Percentiles rank a stretch among this genome's conserved stretches.
phyloP scores from a whole-genome alignment of 2,797 vertebrate genomes.

The Peromyscus nudipes region DNA sequence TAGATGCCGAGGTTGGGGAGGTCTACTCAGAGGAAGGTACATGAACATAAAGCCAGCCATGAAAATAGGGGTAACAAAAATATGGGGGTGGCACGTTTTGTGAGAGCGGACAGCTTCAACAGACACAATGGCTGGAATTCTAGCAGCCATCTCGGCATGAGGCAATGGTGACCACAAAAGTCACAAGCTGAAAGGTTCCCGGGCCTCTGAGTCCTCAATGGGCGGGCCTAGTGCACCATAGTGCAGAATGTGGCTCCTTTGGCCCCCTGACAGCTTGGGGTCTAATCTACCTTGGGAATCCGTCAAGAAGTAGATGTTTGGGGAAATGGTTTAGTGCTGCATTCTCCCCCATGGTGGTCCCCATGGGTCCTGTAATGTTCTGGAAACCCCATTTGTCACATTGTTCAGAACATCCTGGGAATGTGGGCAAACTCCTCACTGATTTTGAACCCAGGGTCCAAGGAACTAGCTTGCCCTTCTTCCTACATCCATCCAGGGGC shows the following conservation, averaged over 20 bases:
- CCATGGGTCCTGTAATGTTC: background rate
- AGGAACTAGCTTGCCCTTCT: background rate
- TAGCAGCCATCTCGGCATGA: background rate
- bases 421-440: constrained; percentile 1
- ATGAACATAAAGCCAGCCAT: background rate
- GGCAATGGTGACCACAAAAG: background rate
- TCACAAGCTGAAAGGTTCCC: background rate
- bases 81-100: background rate
- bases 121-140: background rate
- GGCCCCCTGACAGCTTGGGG: background rate
- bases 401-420: background rate
- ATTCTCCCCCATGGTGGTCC: background rate
- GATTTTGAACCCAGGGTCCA: background rate
- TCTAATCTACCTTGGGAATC: background rate
- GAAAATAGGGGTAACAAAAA: background rate
- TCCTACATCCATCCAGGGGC: background rate
- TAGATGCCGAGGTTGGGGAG: background rate
- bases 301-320: background rate
- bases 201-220: background rate
- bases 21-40: background rate
- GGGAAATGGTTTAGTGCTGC: background rate
- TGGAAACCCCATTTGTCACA: background rate
- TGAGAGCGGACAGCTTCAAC: background rate
- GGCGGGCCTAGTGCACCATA: background rate
- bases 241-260: background rate